phyloP scores from a whole-genome alignment of 1,140 invertebrate species.

The Polypedilum pembai region DNA sequence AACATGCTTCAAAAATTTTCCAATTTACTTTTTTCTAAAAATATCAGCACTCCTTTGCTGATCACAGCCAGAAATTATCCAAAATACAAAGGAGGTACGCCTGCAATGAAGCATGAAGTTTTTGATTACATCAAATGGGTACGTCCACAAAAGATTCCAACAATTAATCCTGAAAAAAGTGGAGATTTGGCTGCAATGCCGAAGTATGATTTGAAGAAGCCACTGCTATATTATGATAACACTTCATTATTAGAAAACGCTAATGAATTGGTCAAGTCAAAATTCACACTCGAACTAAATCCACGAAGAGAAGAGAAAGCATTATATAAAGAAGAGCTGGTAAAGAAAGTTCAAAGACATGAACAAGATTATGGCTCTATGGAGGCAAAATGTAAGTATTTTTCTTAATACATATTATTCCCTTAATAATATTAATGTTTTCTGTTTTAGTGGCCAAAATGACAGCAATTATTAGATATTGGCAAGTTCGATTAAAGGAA shows the following conservation, averaged over 20 bases:
- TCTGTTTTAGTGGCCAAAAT: constrained; percentile 47
- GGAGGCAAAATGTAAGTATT: constrained; percentile 49
- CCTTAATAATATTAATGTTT: constrained; percentile 29
- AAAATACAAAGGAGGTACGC: too few species aligned
- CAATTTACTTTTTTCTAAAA: neutral
- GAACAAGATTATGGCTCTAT: constrained; percentile 48
- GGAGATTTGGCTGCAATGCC: constrained; percentile 47
- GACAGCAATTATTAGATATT: constrained; percentile 49
- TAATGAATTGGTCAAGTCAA: constrained; percentile 48
- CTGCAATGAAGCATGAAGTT: neutral
- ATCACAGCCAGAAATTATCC: constrained; percentile 42
- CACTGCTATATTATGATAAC: constrained; percentile 41
- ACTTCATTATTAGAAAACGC: constrained; percentile 52
- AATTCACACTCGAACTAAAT: constrained; percentile 52
- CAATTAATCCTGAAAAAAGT: constrained; percentile 47
- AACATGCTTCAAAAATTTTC: neutral
- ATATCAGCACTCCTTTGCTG: constrained; percentile 33
- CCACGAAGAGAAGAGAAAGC: constrained; percentile 39
- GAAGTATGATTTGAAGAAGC: constrained; percentile 40
- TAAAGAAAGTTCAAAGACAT: constrained; percentile 51
- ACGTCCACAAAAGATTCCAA: constrained; percentile 50
- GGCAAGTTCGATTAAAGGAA: constrained; percentile 47
- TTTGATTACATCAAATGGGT: constrained; percentile 55
- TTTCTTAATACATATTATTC: constrained; percentile 29
- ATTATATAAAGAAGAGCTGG: constrained; percentile 42